These are phyloP conservation scores for Cydia fagiglandana DNA, from an alignment of 1,140 invertebrate species.

Conservation along the genomic window DNA sequence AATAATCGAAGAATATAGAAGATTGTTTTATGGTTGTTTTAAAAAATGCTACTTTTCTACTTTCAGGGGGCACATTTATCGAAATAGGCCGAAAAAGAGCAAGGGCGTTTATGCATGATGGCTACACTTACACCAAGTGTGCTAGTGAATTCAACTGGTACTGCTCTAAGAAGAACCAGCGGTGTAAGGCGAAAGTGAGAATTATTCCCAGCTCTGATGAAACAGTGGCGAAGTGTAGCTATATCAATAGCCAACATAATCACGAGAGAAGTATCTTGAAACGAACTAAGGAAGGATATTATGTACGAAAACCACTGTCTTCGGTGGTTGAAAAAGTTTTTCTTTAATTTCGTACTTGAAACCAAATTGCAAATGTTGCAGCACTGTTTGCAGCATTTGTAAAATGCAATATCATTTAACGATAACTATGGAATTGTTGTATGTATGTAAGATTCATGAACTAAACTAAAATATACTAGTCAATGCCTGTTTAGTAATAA, in stretches of 20 bases:
- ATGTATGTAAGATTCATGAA: too few relatives aligned
- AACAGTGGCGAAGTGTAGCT: neutral
- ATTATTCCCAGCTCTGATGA: neutral
- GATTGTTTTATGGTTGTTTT: neutral
- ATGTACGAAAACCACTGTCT: neutral
- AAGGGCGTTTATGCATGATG: neutral
- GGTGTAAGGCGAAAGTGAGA: conserved; percentile 17
- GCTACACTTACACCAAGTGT: conserved; percentile 1
- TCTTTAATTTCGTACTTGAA: neutral
- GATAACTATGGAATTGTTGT: too few relatives aligned
- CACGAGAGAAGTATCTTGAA: neutral
- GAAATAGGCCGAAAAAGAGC: neutral
- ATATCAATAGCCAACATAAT: conserved; percentile 2
- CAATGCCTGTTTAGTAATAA: too few relatives aligned
- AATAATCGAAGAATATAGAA: neutral
- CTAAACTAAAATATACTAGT: too few relatives aligned
- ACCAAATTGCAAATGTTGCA: neutral
- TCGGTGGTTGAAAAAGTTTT: neutral
- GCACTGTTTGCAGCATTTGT: too few relatives aligned
- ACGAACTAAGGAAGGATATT: neutral
- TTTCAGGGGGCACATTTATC: conserved; percentile 10
- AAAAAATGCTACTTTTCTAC: neutral
- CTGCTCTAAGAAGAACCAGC: conserved; percentile 13
- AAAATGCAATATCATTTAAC: too few relatives aligned
- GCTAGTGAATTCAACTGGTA: conserved; percentile 19